Evolutionary conservation across 2,797 vertebrate genomes (phyloP), one percentile per base, ranked within the genome.

Genomic region (Orestias chungarensis): DNA sequence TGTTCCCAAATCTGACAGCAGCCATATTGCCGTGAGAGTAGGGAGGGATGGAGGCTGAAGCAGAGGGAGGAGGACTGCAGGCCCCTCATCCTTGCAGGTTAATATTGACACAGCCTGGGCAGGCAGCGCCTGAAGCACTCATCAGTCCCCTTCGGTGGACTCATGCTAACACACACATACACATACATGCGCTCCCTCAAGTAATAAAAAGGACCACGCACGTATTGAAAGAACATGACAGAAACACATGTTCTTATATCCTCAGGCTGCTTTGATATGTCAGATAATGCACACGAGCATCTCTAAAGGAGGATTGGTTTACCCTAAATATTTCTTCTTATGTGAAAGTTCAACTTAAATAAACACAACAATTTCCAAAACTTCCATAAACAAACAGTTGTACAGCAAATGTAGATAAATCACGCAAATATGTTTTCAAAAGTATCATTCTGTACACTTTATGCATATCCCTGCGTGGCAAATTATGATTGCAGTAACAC

Each of bases 71-170:
- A 72, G 75, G 71, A 73, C 61, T 87, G 79, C 74, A 80, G 89
- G 83, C 87, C 87, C 82, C 93, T 95, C 95, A 95, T 95, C 95
- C 94, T 94, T 87, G 93, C 96, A 97, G 97, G 96, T 97, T 97
- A 97, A 97, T 98, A 97, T 98, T 98, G 96, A 97, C 97, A 96
- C 94, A 97, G 94, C 91, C 94, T 94, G 90, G 91, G 93, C 92
- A 87, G 92, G 94, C 90, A 85, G 70, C 0, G 87, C 89, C 89
- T 87, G 72, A 84, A 90, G 90, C 72, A 49, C 65, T 93, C 91
- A 88, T 93, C 91, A 92, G 91, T 94, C 92, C 92, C 80, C 83
- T 81, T 69, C 86, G 89, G 75, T 87, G 87, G 86, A 86, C 89
- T 79, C 70, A 66, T 67, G 74, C 87, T 85, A 75, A 85, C 72